Evolutionary conservation across 1,140 invertebrate genomes (phyloP), one percentile per base, ranked within the genome.

Genomic region (Sitophilus oryzae): DNA sequence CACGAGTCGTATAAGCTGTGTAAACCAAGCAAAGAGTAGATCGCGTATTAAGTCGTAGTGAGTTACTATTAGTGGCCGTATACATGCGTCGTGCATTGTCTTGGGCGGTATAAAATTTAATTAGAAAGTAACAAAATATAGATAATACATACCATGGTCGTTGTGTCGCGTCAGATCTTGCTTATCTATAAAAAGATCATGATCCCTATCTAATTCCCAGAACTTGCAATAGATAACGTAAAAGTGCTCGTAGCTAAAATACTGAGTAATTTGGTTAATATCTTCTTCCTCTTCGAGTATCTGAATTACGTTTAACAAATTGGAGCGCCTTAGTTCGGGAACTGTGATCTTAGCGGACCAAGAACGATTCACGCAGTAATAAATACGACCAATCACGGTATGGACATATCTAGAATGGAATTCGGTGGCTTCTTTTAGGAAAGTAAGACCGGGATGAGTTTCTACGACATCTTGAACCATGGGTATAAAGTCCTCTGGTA

Each of bases 191-290:
- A 91, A 91, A 34, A 99, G 77, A 79, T 99, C 96, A 72, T 99
- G 96, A 78, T 99, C 96, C 57, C 91, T 84, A 74, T 99, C 97
- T 59, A 99, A 75, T 74, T 99, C 96, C 96, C 97, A 99, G 75
- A 99, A 99, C 76, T 98, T 99, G 77, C 97, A 99, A 72, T 99
- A 99, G 68, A 99, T 98, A 18, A 99, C 97, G 76, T 99, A 99
- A 75, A 99, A 99, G 77, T 99, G 96, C 74, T 99, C 96, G 73
- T 99, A 99, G 68, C 93, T 97, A 76, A 99, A 99, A 73, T 89
- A 98, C 63, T 96, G 92, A 55, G 93, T 97, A 38, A 98, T 88
- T 77, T 89, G 87, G 77, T 98, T 98, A 63, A 99, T 98, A 67
- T 98, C 96, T 64, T 96, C 91, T 70, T 96, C 93, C 56, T 92